Evolutionary conservation across 2,888 invertebrate species (phyloP).

Genomic region (Hypolimnas misippus): DNA sequence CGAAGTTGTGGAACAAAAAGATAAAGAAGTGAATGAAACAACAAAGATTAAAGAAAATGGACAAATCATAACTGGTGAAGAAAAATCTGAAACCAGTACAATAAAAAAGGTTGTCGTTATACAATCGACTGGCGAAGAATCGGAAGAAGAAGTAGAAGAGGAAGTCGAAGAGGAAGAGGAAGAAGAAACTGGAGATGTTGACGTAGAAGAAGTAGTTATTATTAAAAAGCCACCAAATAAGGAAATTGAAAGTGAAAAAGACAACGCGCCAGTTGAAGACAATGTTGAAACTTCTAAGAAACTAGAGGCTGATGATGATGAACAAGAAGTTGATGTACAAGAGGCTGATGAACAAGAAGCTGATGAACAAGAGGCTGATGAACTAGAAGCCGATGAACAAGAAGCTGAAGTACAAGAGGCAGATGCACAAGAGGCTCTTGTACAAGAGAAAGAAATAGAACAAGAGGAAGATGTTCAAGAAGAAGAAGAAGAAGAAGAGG

Average conservation of each 20-base stretch:
- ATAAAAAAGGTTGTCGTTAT: slow-evolving; percentile 68
- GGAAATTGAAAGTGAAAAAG: slow-evolving; percentile 37
- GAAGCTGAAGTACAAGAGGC: too few species aligned
- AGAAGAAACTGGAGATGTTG: slow-evolving; percentile 51
- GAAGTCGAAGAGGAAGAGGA: slow-evolving; percentile 55
- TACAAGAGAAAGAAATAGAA: too few species aligned
- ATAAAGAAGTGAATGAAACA: slow-evolving; percentile 41
- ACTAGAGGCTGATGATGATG: slow-evolving; percentile 43
- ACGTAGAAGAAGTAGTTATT: slow-evolving; percentile 41
- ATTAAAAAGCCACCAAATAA: slow-evolving; percentile 37
- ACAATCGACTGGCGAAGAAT: slow-evolving; percentile 51
- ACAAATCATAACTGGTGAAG: slow-evolving; percentile 62
- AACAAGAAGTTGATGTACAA: slow-evolving; percentile 43
- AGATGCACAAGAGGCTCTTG: too few species aligned
- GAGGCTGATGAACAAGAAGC: slow-evolving; percentile 45
- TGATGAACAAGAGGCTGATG: too few species aligned
- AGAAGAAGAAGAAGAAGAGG: too few species aligned
- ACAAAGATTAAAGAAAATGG: slow-evolving; percentile 54
- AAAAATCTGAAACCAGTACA: slow-evolving; percentile 63
- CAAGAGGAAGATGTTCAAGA: too few species aligned
- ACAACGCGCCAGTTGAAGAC: slow-evolving; percentile 37
- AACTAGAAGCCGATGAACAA: too few species aligned
- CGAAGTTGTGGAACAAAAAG: slow-evolving; percentile 45
- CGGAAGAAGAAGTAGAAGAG: slow-evolving; percentile 49
- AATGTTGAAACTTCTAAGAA: slow-evolving; percentile 42